These are phyloP conservation scores for Myotis pilosus DNA, from an alignment of 2,797 vertebrate species.

Conservation along the genomic window DNA sequence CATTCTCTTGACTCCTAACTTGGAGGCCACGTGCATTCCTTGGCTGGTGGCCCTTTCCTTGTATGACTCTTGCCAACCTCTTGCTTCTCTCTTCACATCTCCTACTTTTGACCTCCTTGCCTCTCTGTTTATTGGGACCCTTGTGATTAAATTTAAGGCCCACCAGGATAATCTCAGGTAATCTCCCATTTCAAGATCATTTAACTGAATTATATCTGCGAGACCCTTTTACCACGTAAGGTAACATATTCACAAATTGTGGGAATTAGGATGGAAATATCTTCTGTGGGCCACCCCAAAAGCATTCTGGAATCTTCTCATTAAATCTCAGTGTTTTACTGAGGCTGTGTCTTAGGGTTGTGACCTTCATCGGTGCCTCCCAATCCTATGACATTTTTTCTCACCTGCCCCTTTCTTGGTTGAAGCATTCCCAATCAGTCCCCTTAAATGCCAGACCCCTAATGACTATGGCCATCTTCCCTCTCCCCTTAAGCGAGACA, in stretches of 20 bases:
- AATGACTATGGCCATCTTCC: background rate
- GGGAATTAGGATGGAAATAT: background rate
- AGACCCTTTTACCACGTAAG: background rate
- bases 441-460: background rate
- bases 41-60: background rate
- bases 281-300: background rate
- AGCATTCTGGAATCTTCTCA: background rate
- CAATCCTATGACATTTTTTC: background rate
- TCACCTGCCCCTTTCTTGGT: background rate
- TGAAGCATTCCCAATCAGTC: background rate
- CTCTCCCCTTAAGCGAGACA: background rate
- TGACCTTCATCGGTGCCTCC: background rate
- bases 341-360: background rate
- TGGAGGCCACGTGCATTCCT: background rate
- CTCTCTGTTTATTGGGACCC: background rate
- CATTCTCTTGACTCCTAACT: background rate
- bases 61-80: background rate
- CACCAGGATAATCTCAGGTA: background rate
- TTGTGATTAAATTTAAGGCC: constrained; percentile 6
- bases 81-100: background rate
- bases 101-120: background rate
- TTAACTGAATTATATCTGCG: background rate
- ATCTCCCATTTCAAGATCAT: background rate
- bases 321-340: constrained; percentile 25
- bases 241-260: background rate